These are phyloP conservation scores for Glaucidium brasilianum DNA, from an alignment of 2,113 vertebrate species.

Conservation along the genomic window DNA sequence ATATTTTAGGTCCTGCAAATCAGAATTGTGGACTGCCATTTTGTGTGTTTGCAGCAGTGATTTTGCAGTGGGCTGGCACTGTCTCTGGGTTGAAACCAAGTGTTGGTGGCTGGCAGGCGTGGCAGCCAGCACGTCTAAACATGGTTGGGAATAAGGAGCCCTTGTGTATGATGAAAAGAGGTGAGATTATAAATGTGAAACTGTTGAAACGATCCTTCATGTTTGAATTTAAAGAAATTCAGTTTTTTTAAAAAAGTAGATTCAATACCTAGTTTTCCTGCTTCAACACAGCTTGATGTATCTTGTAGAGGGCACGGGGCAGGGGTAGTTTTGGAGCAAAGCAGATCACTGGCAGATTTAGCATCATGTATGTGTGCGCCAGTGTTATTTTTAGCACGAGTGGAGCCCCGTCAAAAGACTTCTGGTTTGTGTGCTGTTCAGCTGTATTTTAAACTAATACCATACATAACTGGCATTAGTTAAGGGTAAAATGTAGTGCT, in stretches of 20 bases:
- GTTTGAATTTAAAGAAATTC: not conserved
- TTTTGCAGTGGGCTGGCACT: constrained; percentile 63
- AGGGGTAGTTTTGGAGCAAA: not conserved
- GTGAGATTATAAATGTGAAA: not conserved
- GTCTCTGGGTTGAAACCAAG: constrained; percentile 43
- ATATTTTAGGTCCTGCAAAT: not conserved
- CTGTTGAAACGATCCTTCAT: not conserved
- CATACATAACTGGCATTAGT: not conserved
- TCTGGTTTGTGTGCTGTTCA: not conserved
- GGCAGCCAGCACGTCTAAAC: constrained; percentile 54
- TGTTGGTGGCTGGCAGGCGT: constrained; percentile 59
- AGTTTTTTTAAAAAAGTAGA: not conserved
- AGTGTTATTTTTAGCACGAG: not conserved
- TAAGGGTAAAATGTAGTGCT: not conserved
- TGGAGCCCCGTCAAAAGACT: not conserved
- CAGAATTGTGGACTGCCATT: not conserved
- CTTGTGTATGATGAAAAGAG: constrained; percentile 4
- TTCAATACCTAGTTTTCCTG: not conserved
- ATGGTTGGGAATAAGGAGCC: constrained; percentile 3
- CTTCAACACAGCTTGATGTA: not conserved
- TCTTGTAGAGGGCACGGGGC: not conserved
- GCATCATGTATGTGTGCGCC: rapidly evolving
- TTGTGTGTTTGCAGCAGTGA: not conserved
- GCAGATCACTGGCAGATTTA: not conserved
- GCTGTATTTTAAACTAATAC: not conserved